These are phyloP conservation scores for Mesorhabditis belari DNA, from an alignment of 2,888 invertebrate genomes.

Conservation along the genomic window DNA sequence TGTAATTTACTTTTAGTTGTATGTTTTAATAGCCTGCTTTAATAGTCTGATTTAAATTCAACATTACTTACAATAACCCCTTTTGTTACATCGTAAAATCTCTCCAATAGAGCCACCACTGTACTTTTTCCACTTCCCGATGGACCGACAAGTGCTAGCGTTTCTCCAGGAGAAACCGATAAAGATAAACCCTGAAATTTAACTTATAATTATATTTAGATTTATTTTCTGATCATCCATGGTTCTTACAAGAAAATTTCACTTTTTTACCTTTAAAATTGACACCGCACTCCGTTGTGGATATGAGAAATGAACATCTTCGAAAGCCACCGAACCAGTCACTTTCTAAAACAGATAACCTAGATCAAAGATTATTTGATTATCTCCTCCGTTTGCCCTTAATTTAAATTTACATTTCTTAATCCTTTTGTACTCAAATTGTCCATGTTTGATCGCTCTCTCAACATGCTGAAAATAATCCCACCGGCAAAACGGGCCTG, in stretches of 20 bases:
- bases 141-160: constrained; percentile 48
- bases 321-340: constrained; percentile 34
- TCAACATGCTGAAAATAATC: constrained; percentile 54
- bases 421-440: constrained; percentile 41
- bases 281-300: constrained; percentile 51
- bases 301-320: constrained; percentile 53
- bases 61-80: constrained; percentile 62
- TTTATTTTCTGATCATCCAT: background rate
- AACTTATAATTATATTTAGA: background rate
- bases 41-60: background rate
- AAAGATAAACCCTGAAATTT: constrained; percentile 20
- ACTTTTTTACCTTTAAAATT: constrained; percentile 13
- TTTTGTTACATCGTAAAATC: constrained; percentile 72
- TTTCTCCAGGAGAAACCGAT: constrained; percentile 3
- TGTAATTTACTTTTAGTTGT: background rate
- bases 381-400: background rate
- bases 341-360: constrained; percentile 19
- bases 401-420: constrained; percentile 20
- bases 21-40: background rate
- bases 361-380: background rate
- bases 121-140: constrained; percentile 57
- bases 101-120: constrained; percentile 61
- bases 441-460: constrained; percentile 53
- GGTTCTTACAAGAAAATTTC: background rate
- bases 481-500: constrained; percentile 39